Percentiles rank a stretch among this genome's conserved stretches.
Evolutionary conservation across 2,888 invertebrate genomes (phyloP).

Genomic region (Colostygia pectinataria): DNA sequence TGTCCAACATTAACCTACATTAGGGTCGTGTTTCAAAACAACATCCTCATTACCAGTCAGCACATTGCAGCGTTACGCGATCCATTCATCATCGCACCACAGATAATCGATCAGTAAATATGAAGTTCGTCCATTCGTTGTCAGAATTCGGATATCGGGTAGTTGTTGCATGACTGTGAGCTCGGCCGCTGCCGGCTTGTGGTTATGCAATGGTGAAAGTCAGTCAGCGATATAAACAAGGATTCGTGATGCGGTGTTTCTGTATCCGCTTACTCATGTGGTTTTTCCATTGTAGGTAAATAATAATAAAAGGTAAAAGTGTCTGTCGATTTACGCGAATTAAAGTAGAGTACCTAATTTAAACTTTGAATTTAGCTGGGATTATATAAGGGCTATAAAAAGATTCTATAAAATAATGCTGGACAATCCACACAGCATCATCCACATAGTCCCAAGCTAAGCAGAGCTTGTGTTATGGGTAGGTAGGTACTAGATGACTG

Average conservation of each 20-base stretch:
- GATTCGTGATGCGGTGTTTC: conserved; percentile 25
- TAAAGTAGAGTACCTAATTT: background rate
- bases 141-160: too few relatives aligned
- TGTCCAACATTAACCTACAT: conserved; percentile 8
- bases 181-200: conserved; percentile 19
- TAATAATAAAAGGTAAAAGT: conserved; percentile 23
- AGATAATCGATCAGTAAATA: conserved; percentile 1
- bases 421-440: too few relatives aligned
- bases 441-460: too few relatives aligned
- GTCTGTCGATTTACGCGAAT: background rate
- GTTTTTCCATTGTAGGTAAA: conserved; percentile 26
- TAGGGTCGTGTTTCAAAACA: conserved; percentile 11
- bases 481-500: too few relatives aligned
- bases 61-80: conserved; percentile 15
- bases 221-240: conserved; percentile 39
- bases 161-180: background rate
- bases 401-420: too few relatives aligned
- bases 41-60: conserved; percentile 19
- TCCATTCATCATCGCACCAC: conserved; percentile 17
- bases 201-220: conserved; percentile 41
- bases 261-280: conserved; percentile 33
- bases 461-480: too few relatives aligned
- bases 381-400: too few relatives aligned
- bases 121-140: background rate
- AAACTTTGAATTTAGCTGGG: too few relatives aligned